Percentiles rank a stretch among this genome's conserved stretches.
These are phyloP conservation scores for Tryphoninae sp. DNA, from an alignment of 2,888 invertebrate genomes.

Conservation along the genomic window DNA sequence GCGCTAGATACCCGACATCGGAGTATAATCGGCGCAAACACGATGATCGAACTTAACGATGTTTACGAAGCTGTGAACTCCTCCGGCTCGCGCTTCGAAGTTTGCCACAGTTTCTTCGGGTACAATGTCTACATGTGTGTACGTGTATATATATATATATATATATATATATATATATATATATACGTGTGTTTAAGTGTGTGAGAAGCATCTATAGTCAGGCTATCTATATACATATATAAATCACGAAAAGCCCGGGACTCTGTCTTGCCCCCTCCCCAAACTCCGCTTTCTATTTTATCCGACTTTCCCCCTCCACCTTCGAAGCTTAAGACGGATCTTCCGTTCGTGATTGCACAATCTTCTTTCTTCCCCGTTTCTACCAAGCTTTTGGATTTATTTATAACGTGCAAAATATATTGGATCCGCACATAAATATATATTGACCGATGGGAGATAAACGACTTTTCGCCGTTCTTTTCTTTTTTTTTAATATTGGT, in stretches of 20 bases:
- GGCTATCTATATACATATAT: slow-evolving; percentile 7
- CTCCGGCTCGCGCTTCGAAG: slow-evolving; percentile 39
- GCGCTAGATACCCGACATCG: slow-evolving; percentile 34
- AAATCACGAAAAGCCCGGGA: slow-evolving; percentile 19
- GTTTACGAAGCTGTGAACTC: slow-evolving; percentile 62
- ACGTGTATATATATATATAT: neutral
- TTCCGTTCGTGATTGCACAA: slow-evolving; percentile 47
- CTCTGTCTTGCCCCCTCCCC: slow-evolving; percentile 14
- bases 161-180: too few relatives aligned
- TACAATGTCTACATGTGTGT: neutral
- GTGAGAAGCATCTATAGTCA: neutral
- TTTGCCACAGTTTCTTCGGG: slow-evolving; percentile 52
- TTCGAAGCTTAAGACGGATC: slow-evolving; percentile 36
- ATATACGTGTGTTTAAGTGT: neutral
- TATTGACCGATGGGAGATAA: neutral
- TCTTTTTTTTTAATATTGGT: neutral
- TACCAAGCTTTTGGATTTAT: slow-evolving; percentile 4
- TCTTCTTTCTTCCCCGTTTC: slow-evolving; percentile 12
- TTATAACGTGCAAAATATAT: slow-evolving; percentile 17
- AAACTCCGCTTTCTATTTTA: neutral
- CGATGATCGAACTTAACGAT: slow-evolving; percentile 65
- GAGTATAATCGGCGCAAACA: slow-evolving; percentile 63
- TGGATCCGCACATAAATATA: neutral
- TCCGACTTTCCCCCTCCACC: neutral
- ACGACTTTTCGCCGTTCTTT: neutral